phyloP scores from a whole-genome alignment of 2,113 vertebrate species.

The Leptobrachium ailaonicum region DNA sequence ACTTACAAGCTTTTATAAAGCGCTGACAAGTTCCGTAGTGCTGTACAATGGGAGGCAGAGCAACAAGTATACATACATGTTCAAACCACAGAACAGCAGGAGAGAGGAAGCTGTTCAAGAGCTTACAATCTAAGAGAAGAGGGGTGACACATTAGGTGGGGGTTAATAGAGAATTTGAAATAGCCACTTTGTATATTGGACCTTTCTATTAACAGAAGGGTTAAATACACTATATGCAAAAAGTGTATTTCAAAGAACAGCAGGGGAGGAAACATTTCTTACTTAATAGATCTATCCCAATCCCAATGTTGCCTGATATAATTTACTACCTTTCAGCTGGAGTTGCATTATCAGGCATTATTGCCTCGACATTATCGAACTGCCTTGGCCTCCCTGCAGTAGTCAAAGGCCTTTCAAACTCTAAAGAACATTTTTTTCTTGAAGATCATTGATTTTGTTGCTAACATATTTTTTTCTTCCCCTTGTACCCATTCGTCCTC shows the following conservation, averaged over 20 bases:
- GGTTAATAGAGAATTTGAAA: too few relatives aligned
- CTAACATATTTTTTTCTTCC: conserved; percentile 54
- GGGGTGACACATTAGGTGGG: too few relatives aligned
- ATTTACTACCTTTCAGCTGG: conserved; percentile 73
- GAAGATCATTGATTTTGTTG: conserved; percentile 55
- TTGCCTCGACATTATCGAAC: conserved; percentile 64
- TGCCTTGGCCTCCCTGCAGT: conserved; percentile 55
- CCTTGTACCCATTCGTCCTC: background rate
- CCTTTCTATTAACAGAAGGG: conserved; percentile 18
- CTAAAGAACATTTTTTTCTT: conserved; percentile 57
- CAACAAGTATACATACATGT: too few relatives aligned
- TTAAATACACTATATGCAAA: conserved; percentile 43
- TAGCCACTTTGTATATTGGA: too few relatives aligned
- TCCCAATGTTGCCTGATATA: conserved; percentile 72
- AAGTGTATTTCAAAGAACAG: conserved; percentile 55
- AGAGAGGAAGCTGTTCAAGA: too few relatives aligned
- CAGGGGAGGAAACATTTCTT: conserved; percentile 63
- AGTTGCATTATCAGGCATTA: conserved; percentile 70
- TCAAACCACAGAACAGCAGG: too few relatives aligned
- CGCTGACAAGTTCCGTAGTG: too few relatives aligned
- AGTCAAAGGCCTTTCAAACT: conserved; percentile 69
- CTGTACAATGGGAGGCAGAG: too few relatives aligned
- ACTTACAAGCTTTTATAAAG: too few relatives aligned
- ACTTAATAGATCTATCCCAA: conserved; percentile 63
- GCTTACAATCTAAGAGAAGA: too few relatives aligned